A percentile compares a stretch with the other conserved stretches of the same genome.
These are phyloP conservation scores for Schizaphis graminum DNA, from an alignment of 2,888 invertebrate genomes.

Conservation along the genomic window DNA sequence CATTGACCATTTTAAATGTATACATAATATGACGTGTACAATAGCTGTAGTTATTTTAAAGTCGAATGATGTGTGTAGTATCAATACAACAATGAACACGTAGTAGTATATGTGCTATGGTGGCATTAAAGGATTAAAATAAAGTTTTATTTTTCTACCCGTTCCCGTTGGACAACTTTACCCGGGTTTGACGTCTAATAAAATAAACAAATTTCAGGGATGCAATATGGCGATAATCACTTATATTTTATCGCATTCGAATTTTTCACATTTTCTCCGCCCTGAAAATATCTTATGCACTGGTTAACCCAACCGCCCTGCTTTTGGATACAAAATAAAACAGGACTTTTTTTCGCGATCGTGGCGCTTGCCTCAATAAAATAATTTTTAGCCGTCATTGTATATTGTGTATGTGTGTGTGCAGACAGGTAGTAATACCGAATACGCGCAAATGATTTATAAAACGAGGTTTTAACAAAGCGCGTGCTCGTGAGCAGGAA, in stretches of 20 bases:
- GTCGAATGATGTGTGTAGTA: neutral
- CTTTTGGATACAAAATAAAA: neutral
- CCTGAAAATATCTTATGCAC: neutral
- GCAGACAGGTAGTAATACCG: neutral
- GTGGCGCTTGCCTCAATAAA: neutral
- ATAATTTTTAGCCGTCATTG: neutral
- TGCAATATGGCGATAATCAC: neutral
- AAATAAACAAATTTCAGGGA: neutral
- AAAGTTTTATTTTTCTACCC: neutral
- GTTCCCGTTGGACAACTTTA: neutral
- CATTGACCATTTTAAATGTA: neutral
- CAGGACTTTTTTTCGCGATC: neutral
- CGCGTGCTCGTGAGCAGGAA: slow-evolving; percentile 11
- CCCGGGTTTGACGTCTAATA: neutral
- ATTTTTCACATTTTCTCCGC: neutral
- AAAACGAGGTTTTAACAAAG: neutral
- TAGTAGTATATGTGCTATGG: neutral
- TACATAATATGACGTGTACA: neutral
- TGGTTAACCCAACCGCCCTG: neutral
- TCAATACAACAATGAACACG: neutral
- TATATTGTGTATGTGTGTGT: neutral
- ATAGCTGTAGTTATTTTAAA: neutral
- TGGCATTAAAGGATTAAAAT: neutral
- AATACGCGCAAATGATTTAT: neutral
- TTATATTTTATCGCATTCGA: neutral